Evolutionary conservation across 2,797 vertebrate genomes (phyloP), one percentile per base, ranked within the genome.

Genomic region (Masticophis lateralis): DNA sequence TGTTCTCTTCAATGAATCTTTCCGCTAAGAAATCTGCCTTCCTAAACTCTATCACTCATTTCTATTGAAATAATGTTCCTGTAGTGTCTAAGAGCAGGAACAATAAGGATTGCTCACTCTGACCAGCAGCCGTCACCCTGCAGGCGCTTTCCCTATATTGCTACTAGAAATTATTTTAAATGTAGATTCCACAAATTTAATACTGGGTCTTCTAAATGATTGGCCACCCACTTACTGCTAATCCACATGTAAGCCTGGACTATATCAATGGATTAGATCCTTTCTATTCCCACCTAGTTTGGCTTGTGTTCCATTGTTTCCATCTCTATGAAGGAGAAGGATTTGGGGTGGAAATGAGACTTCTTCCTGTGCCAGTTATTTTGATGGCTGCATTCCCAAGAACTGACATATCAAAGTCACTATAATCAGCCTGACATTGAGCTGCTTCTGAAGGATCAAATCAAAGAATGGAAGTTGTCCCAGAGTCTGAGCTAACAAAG

Each of bases 361-460:
- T 91, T 55, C 86, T 88, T 6, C 7, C 16, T 91, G 53, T 74
- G 79, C 27, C 1, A 59, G 89, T 66, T 94, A 89, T 92, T 94
- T 94, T 92, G 92, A 86, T 89, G 91, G 66, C 86, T 92, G 63
- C 93, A 60, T 92, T 92, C 89, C 56, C 57, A 32, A 83, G 51
- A 11, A 60, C 59, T 91, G 93, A 89, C 91, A 83, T 89, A 83
- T 92, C 90, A 28, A 90, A 86, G 89, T 63, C 86, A 51, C 57
- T 3, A 22, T 51, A 57, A 25, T 86, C 79, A 25, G 57, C 91
- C 86, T 63, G 86, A 88, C 89, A 22, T 69, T 87, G 63, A 87
- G 86, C 83, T 88, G 83, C 79, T 91, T 94, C 79, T 94, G 93
- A 94, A 92, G 63, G 47, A 61, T 79, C 91, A 92, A 63, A 90